Evolutionary conservation across 2,797 vertebrate species (phyloP).

Genomic region (Strix occidentalis): DNA sequence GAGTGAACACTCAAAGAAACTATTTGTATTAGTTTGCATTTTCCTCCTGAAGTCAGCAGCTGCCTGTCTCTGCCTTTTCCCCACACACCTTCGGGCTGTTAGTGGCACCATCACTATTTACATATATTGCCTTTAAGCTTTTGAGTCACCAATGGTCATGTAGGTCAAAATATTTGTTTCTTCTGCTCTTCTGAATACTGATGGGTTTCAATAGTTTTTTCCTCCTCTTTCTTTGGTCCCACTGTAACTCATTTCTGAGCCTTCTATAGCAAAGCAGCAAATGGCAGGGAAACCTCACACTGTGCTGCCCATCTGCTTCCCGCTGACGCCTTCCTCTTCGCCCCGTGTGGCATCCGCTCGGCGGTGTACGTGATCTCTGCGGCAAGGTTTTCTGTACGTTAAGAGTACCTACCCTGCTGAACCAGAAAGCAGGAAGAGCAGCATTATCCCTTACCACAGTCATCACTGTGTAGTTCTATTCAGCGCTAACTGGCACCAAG

Average conservation of each 20-base stretch:
- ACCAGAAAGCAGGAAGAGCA: neutral
- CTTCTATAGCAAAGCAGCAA: neutral
- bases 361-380: fast-evolving
- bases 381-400: neutral
- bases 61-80: neutral
- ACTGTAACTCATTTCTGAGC: neutral
- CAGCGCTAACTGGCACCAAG: neutral
- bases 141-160: neutral
- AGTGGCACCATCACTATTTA: neutral
- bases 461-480: neutral
- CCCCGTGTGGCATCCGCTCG: neutral
- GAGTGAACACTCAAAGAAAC: neutral
- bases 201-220: neutral
- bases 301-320: constrained; percentile 49
- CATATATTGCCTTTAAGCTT: constrained; percentile 2
- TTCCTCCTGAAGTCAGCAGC: neutral
- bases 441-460: neutral
- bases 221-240: neutral
- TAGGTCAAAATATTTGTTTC: neutral
- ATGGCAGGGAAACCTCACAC: neutral
- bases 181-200: neutral
- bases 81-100: neutral
- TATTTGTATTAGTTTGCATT: neutral
- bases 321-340: neutral
- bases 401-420: neutral